Conservation (phyloP, 2,888 invertebrate genomes). For the Drosophila rellima region DNA sequence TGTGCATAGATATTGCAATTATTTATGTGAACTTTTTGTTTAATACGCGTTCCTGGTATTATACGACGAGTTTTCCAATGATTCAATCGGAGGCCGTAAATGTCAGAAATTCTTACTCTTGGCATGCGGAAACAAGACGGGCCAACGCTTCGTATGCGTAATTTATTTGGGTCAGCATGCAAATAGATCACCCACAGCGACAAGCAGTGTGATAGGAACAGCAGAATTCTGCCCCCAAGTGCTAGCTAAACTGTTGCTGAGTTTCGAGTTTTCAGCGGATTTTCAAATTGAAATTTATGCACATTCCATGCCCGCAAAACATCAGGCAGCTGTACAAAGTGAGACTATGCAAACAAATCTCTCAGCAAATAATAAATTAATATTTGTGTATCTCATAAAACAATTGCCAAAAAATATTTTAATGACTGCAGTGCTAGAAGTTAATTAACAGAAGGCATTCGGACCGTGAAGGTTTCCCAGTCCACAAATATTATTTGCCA, state of each 20-base stretch:
- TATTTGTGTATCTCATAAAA: conserved; percentile 39
- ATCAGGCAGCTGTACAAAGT: conserved; percentile 33
- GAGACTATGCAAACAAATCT: conserved; percentile 29
- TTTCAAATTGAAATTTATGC: conserved; percentile 45
- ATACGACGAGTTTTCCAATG: conserved; percentile 18
- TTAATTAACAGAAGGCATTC: conserved; percentile 47
- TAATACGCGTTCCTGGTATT: conserved; percentile 21
- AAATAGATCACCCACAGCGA: conserved; percentile 58
- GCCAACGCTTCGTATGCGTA: conserved; percentile 55
- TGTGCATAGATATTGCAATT: conserved; percentile 48
- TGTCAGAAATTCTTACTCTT: conserved; percentile 58
- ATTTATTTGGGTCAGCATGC: conserved; percentile 62
- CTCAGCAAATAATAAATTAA: conserved; percentile 45
- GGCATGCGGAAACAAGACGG: conserved; percentile 57
- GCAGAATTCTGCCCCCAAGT: neutral
- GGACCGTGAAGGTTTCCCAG: conserved; percentile 38
- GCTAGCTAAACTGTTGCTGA: conserved; percentile 8
- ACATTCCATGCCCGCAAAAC: conserved; percentile 45
- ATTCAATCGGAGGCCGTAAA: conserved; percentile 51
- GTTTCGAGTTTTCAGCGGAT: conserved; percentile 30
- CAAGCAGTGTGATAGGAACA: conserved; percentile 20
- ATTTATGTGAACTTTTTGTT: conserved; percentile 45
- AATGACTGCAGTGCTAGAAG: conserved; percentile 28
- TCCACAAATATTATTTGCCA: conserved; percentile 32
- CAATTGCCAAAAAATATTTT: conserved; percentile 39